These are phyloP conservation scores for Columbina picui DNA, from an alignment of 2,113 vertebrate species.

Conservation along the genomic window DNA sequence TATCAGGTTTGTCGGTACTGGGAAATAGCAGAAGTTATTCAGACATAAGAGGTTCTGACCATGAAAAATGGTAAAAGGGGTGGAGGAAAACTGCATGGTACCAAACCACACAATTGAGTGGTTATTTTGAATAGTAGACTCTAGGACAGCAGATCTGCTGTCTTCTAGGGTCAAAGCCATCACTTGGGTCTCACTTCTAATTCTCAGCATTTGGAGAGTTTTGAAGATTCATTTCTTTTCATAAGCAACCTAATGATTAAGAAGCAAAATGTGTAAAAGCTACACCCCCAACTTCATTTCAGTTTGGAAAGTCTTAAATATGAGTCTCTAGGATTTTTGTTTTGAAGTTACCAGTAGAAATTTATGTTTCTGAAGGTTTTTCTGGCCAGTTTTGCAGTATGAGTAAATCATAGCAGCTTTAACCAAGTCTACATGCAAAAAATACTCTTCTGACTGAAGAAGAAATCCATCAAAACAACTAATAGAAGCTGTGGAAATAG, in stretches of 20 bases:
- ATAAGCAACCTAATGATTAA: neutral
- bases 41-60: neutral
- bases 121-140: neutral
- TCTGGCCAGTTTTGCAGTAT: neutral
- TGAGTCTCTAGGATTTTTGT: neutral
- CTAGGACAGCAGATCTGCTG: neutral
- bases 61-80: neutral
- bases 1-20: neutral
- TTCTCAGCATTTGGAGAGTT: neutral
- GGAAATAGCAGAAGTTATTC: neutral
- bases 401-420: neutral
- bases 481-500: neutral
- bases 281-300: neutral
- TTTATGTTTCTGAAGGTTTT: neutral
- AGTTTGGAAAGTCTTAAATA: neutral
- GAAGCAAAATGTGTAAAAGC: neutral
- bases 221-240: neutral
- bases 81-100: neutral
- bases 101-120: rapidly evolving
- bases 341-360: neutral
- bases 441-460: neutral
- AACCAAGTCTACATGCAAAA: neutral
- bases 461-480: neutral
- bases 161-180: neutral
- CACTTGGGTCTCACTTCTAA: neutral